Evolutionary conservation across 2,888 invertebrate species (phyloP), one percentile per base, ranked within the genome.

Genomic region (Megaustenia siamemsis): DNA sequence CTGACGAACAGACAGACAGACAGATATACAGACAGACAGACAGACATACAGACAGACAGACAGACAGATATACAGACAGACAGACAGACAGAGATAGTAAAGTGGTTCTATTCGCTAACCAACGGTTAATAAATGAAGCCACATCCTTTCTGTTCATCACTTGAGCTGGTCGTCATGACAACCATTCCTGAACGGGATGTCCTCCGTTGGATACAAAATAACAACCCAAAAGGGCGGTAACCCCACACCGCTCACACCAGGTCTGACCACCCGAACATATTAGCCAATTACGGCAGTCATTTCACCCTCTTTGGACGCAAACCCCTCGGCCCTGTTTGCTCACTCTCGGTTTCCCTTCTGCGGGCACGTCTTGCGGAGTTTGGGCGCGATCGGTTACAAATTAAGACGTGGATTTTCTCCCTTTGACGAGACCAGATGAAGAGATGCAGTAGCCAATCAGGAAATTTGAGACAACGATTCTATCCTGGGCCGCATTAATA

Each of bases 221-320:
- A 71, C 82, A 56, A 82, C 15, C 43, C 28, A 28, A 32, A 18
- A 18, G 63, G 21, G 75, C 12, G 45, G 78, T 66, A 78, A 78
- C 66, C 18, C 32, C 63, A 78, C 21, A 32, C 35, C 28, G n/a
- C 28, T 3, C 18, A 2, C 28, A 63, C 43, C 63, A 63, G 28
- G n/a, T 32, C 43, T 3, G 63, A 45, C 18, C 71, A 60, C 15
- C 71, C 45, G 82, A 75, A 76, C 68, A 68, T 79, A 86, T 86
- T 84, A 85, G 68, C 84, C 86, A 86, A 86, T 86, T 86, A 86
- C 77, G 68, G 45, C 63, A 38, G 40, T 43, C 82, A 85, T 85
- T 86, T 82, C 80, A 68, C 60, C 28, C 63, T 32, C 32, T 32
- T 60, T 63, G 63, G n/a, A 69, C 68, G 60, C 49, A 79, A 68